These are phyloP conservation scores for Megaceryle alcyon DNA, from an alignment of 2,797 vertebrate genomes.

Conservation along the genomic window DNA sequence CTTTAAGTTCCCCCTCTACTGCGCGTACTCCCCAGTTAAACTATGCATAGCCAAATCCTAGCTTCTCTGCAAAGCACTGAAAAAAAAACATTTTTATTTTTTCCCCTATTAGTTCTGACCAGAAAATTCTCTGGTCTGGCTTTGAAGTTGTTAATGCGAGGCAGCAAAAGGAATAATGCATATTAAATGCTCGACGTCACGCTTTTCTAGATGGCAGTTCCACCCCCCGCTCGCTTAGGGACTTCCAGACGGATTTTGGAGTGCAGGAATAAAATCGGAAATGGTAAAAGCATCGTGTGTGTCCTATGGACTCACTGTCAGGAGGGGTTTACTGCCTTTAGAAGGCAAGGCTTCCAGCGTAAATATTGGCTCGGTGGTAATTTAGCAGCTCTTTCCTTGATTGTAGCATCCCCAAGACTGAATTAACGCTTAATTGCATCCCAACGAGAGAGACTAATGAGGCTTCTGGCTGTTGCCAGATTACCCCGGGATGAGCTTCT, in stretches of 20 bases:
- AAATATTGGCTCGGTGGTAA: background rate
- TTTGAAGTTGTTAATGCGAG: background rate
- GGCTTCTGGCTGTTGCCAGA: background rate
- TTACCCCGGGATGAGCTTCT: background rate
- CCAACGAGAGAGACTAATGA: background rate
- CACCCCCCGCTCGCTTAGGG: slow-evolving; percentile 4
- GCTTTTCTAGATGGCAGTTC: background rate
- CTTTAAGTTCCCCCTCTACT: background rate
- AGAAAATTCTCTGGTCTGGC: background rate
- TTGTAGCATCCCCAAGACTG: slow-evolving; percentile 43
- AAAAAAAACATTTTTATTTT: background rate
- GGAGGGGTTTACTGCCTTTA: slow-evolving; percentile 61
- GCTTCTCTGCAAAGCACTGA: slow-evolving; percentile 59
- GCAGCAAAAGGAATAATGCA: slow-evolving; percentile 9
- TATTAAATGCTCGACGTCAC: background rate
- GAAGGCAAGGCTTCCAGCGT: slow-evolving; percentile 36
- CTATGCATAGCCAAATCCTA: background rate
- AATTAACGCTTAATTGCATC: slow-evolving; percentile 8
- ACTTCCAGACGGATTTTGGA: slow-evolving; percentile 29
- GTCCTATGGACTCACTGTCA: slow-evolving; percentile 72
- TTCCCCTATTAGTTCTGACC: background rate
- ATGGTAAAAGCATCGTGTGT: slow-evolving; percentile 50
- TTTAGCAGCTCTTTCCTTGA: slow-evolving; percentile 1
- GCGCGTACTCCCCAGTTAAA: slow-evolving; percentile 4
- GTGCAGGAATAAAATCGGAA: slow-evolving; percentile 39